Base-by-base conservation (phyloP, 2,888 invertebrate species). In the Bugulina stolonifera region DNA sequence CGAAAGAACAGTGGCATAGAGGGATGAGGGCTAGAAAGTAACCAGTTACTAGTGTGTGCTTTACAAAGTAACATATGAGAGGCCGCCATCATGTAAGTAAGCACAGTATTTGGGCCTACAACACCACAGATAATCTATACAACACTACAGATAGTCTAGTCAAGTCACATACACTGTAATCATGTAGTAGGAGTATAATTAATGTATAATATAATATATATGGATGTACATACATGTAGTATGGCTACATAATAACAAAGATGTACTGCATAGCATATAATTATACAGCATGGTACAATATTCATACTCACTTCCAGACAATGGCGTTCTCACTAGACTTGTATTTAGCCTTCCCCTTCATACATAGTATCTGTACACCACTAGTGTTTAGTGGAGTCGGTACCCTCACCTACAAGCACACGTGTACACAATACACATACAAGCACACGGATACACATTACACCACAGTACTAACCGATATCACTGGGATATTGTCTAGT, bases 301-400 rank as follows among this genome's bases (percentile, higher is more conserved):
- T 52, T 14, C 10, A 52, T 22, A 64, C 91, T 89, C 83, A 93
- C 91, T 96, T 96, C 91, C 92, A 92, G 35, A 92, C 91, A 79
- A 99, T 99, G 71, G 99, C 99, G 85, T 99, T 99, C 86, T 99
- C 99, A 0, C 97, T 97, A 0, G 99, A 94, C 87, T 99, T 99
- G 85, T 99, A 99, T 84, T 99, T 99, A 54, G 99, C 99, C 84
- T 98, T 98, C 1, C 98, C 99, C 84, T 99, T 99, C 83, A 99
- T 89, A 81, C 99, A 99, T 80, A 99, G 97, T 78, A 99, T 88
- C 82, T 99, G 98, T 1, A 99, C 99, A 0, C 99, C 98, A 71
- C 96, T 96, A 0, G 99, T 99, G 85, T 99, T 99, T 64, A 99
- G 88, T 1, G 99, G 99, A 0, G 98, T 99, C 1, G 99, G 99